phyloP scores from a whole-genome alignment of 2,888 invertebrate species.

The Fabriciana adippe region DNA sequence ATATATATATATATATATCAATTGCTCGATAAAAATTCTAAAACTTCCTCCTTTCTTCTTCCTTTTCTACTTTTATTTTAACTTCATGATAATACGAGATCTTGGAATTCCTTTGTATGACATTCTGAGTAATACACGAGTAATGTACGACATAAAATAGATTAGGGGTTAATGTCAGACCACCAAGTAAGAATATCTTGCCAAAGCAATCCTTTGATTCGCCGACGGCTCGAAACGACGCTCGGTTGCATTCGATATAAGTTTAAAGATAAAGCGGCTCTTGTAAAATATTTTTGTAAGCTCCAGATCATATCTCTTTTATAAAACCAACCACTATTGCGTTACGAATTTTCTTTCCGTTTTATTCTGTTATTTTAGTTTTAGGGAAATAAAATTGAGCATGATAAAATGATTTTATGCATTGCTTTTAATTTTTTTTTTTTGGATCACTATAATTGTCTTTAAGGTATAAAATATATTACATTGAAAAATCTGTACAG shows the following conservation, averaged over 20 bases:
- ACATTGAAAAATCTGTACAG: too few relatives aligned
- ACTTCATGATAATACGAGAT: neutral
- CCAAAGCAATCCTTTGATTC: slow-evolving; percentile 61
- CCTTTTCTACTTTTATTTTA: neutral
- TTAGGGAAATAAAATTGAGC: slow-evolving; percentile 1
- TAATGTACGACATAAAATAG: slow-evolving; percentile 22
- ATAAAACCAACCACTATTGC: slow-evolving; percentile 20
- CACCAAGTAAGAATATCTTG: slow-evolving; percentile 63
- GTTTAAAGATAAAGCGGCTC: slow-evolving; percentile 57
- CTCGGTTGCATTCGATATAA: slow-evolving; percentile 71
- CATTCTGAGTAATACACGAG: neutral
- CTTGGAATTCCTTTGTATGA: too few relatives aligned
- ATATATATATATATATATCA: too few relatives aligned
- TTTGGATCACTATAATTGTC: neutral
- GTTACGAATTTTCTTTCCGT: slow-evolving; percentile 15
- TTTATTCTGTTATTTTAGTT: neutral
- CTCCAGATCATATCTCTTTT: slow-evolving; percentile 29
- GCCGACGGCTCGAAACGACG: slow-evolving; percentile 55
- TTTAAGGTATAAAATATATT: too few relatives aligned
- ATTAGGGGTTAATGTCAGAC: slow-evolving; percentile 55
- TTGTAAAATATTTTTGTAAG: slow-evolving; percentile 37
- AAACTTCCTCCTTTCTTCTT: too few relatives aligned
- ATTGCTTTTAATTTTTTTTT: slow-evolving; percentile 1
- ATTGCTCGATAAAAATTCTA: too few relatives aligned
- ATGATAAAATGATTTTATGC: slow-evolving; percentile 8